Base-by-base conservation (phyloP, 2,888 invertebrate species). In the Epinotia bilunana region DNA sequence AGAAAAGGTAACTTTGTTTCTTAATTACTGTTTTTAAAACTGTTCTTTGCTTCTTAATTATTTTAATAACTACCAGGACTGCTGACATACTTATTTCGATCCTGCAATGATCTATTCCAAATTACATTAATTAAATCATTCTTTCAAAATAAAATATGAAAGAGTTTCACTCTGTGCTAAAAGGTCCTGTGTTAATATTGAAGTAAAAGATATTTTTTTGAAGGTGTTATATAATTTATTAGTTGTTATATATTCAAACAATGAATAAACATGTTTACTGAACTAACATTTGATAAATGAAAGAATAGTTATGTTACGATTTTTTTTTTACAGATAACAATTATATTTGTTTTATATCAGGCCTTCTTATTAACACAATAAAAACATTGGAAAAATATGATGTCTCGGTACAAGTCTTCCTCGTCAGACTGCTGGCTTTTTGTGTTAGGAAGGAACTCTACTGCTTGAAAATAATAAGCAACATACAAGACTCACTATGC, bases 341-440 rank as follows among this genome's bases (percentile, higher is more conserved):
- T 83, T 81, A 55, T 78, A 92, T 86, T 65, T 90, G 90, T 7
- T 78, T 88, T 33, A 73, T 92, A 68, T 85, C 90, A 46, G 88
- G 89, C 74, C 79, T 90, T 68, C 81, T 91, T 18, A 81, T 83
- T 11, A 88, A 90, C 67, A 84, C 88, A 0, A 79, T 90, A 6
- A 80, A 83, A 16, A 78, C 82, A 23, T 79, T 83, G 6, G 85
- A 87, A 1, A 83, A 82, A 73, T 85, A 85, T 18, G 89, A 93
- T 78, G 84, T 82, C 49, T 85, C 91, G n/a, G 91, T 93, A 0
- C 87, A 90, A 82, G 92, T 96, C 6, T 97, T 97, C 79, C 93
- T 96, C 57, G 87, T 96, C 11, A 95, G 96, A 82, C 85, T 97
- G 9, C 91, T 95, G 3, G 95, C 95, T n/a, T 86, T 95, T 20